Evolutionary conservation across 1,140 invertebrate species (phyloP).

Genomic region (Meloidogyne floridensis): DNA sequence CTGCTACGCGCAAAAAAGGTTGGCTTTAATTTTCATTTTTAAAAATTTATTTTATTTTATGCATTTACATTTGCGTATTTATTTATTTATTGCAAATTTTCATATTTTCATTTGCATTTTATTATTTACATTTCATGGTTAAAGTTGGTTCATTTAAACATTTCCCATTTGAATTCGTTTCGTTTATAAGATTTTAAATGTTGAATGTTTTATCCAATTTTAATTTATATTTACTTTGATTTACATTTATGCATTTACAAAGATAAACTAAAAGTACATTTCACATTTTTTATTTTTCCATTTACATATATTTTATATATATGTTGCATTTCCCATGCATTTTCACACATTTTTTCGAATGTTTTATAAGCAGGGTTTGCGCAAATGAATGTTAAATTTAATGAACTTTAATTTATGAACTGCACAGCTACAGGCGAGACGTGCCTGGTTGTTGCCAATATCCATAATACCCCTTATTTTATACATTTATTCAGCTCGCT

Average conservation of each 20-base stretch:
- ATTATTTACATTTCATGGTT: constrained; percentile 23
- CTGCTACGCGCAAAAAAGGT: constrained; percentile 57
- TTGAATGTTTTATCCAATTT: constrained; percentile 5
- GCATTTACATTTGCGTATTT: constrained; percentile 24
- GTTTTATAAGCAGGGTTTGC: constrained; percentile 1
- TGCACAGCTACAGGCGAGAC: constrained; percentile 24
- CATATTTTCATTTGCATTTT: constrained; percentile 30
- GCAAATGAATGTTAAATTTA: constrained; percentile 27
- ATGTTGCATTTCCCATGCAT: constrained; percentile 29
- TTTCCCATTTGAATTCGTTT: background rate
- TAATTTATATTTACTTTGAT: background rate
- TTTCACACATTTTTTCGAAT: constrained; percentile 29
- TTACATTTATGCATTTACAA: constrained; percentile 5
- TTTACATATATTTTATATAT: constrained; percentile 17
- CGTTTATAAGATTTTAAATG: constrained; percentile 5
- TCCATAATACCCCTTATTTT: constrained; percentile 17
- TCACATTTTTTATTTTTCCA: constrained; percentile 8
- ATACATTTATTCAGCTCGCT: constrained; percentile 56
- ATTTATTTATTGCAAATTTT: constrained; percentile 31
- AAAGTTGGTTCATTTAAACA: constrained; percentile 8
- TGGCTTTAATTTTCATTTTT: constrained; percentile 21
- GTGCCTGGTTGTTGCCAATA: constrained; percentile 16
- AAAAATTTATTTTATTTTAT: constrained; percentile 15
- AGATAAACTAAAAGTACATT: constrained; percentile 1
- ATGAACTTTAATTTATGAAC: background rate